Conservation (phyloP, 2,888 invertebrate genomes). For the Iselma pallidipennis region DNA sequence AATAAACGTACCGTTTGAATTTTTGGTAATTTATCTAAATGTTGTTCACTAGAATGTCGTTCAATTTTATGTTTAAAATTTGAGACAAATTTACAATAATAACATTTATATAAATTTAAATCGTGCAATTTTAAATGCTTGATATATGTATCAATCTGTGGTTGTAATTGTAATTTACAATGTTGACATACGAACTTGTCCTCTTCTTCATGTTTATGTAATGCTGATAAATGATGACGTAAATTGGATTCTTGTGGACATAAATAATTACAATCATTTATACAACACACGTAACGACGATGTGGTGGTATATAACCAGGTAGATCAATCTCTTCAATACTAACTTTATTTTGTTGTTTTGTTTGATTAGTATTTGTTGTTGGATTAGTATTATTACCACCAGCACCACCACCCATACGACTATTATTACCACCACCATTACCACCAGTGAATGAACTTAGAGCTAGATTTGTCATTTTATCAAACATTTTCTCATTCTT, state of each 20-base stretch:
- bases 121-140: slow-evolving; percentile 79
- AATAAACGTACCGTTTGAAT: slow-evolving; percentile 58
- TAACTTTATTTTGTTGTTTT: no score
- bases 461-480: slow-evolving; percentile 81
- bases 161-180: slow-evolving; percentile 64
- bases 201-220: slow-evolving; percentile 66
- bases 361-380: no score
- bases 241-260: slow-evolving; percentile 74
- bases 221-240: slow-evolving; percentile 70
- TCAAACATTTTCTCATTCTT: slow-evolving; percentile 81
- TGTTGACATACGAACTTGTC: slow-evolving; percentile 65
- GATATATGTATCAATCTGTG: slow-evolving; percentile 55
- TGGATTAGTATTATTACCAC: neutral
- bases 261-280: slow-evolving; percentile 69
- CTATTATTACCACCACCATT: slow-evolving; percentile 50
- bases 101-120: slow-evolving; percentile 71
- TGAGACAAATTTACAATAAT: slow-evolving; percentile 69
- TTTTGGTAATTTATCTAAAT: slow-evolving; percentile 58
- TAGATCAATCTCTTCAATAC: slow-evolving; percentile 34
- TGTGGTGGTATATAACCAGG: slow-evolving; percentile 42
- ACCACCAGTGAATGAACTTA: slow-evolving; percentile 60
- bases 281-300: slow-evolving; percentile 71
- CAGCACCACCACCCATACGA: slow-evolving; percentile 50
- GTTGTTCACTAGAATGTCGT: slow-evolving; percentile 67
- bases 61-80: slow-evolving; percentile 67